phyloP scores from a whole-genome alignment of 2,113 vertebrate genomes.

The Chlorodrepanis virens region DNA sequence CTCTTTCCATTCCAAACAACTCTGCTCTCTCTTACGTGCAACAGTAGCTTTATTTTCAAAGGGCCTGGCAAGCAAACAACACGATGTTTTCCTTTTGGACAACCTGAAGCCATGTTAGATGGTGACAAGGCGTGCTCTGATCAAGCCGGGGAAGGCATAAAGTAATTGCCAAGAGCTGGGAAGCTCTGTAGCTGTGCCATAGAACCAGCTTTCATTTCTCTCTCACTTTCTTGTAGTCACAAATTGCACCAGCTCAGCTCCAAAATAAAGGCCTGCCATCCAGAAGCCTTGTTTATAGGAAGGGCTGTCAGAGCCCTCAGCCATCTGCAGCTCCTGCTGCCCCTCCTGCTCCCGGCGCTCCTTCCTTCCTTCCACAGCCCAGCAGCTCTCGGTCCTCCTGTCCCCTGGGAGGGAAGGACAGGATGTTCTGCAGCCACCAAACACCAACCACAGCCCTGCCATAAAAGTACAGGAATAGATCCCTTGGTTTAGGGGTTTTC shows the following conservation, averaged over 20 bases:
- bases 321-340: not conserved
- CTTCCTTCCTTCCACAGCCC: not conserved
- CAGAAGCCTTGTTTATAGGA: not conserved
- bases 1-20: not conserved
- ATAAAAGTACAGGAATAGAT: not conserved
- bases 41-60: not conserved
- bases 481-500: not conserved
- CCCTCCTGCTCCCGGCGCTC: fast-evolving
- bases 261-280: not conserved
- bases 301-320: not conserved
- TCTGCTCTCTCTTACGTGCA: not conserved
- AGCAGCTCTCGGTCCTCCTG: not conserved
- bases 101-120: not conserved
- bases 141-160: not conserved
- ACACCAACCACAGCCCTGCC: not conserved
- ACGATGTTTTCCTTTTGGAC: not conserved
- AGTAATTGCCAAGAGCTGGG: not conserved
- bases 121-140: not conserved
- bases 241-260: not conserved
- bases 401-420: not conserved
- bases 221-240: not conserved
- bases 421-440: not conserved
- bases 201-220: not conserved
- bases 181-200: not conserved
- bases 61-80: not conserved